Evolutionary conservation across 2,797 vertebrate genomes (phyloP).

Genomic region (Melanotaenia nigrans): DNA sequence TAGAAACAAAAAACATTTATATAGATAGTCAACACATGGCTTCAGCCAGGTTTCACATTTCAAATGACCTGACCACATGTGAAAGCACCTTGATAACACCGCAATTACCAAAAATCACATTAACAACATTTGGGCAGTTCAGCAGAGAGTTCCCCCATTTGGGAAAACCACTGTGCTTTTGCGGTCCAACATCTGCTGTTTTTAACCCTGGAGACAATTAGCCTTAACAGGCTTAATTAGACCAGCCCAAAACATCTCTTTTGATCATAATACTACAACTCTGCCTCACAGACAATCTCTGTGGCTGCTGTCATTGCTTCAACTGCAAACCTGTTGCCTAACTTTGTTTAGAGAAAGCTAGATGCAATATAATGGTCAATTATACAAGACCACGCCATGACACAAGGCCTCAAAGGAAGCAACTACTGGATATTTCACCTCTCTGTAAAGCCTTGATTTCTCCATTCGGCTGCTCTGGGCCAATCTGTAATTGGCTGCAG

Average conservation of each 20-base stretch:
- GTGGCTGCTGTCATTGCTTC: slow-evolving; percentile 12
- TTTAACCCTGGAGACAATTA: slow-evolving; percentile 73
- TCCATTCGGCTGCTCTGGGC: slow-evolving; percentile 63
- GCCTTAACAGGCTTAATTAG: slow-evolving; percentile 73
- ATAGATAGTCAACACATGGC: slow-evolving; percentile 44
- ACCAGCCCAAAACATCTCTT: slow-evolving; percentile 55
- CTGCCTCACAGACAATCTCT: background rate
- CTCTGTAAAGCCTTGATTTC: slow-evolving; percentile 66
- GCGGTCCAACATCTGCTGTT: slow-evolving; percentile 72
- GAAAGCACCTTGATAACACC: slow-evolving; percentile 58
- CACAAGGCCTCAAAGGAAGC: slow-evolving; percentile 26
- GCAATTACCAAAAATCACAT: slow-evolving; percentile 68
- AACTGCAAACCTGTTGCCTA: background rate
- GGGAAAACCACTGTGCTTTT: slow-evolving; percentile 59
- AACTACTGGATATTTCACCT: slow-evolving; percentile 61
- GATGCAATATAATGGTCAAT: slow-evolving; percentile 1
- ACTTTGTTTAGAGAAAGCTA: background rate
- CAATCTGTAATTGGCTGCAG: slow-evolving; percentile 81
- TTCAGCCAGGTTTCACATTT: slow-evolving; percentile 46
- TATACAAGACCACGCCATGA: slow-evolving; percentile 11
- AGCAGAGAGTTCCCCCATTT: slow-evolving; percentile 58
- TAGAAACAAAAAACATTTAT: slow-evolving; percentile 60
- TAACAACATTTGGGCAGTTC: slow-evolving; percentile 63
- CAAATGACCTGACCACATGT: slow-evolving; percentile 30
- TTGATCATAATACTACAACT: slow-evolving; percentile 57